Percentiles rank a stretch among this genome's conserved stretches.
These are phyloP conservation scores for Tachycineta bicolor DNA, from an alignment of 2,113 vertebrate species.

Conservation along the genomic window DNA sequence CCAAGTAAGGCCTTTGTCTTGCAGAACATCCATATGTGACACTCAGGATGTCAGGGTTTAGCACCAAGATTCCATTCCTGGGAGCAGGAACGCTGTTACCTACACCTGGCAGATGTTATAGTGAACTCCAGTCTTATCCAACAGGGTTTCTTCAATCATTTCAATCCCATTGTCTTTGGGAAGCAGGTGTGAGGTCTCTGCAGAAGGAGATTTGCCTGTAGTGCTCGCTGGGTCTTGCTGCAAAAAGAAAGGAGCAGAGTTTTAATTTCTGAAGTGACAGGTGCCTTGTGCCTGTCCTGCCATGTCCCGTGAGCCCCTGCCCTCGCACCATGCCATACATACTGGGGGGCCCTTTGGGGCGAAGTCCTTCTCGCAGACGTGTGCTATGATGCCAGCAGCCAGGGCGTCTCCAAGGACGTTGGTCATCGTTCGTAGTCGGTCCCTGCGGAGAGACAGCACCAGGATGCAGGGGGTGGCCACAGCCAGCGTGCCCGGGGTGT, in stretches of 20 bases:
- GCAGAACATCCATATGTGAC: background rate
- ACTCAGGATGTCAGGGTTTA: background rate
- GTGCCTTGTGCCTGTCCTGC: background rate
- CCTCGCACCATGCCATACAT: fast-evolving
- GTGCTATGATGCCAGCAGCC: constrained; percentile 85
- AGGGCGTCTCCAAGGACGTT: constrained; percentile 85
- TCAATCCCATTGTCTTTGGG: constrained; percentile 73
- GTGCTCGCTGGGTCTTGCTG: constrained; percentile 75
- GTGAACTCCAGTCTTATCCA: constrained; percentile 72
- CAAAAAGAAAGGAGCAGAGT: background rate
- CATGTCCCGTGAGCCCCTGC: fast-evolving
- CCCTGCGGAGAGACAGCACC: constrained; percentile 56
- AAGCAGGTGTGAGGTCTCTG: constrained; percentile 63
- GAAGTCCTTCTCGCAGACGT: constrained; percentile 84
- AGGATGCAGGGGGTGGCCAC: background rate
- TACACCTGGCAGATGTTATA: constrained; percentile 86
- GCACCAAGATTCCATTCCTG: background rate
- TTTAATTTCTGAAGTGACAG: background rate
- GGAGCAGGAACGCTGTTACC: background rate
- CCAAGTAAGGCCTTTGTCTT: background rate
- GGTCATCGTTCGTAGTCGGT: constrained; percentile 86
- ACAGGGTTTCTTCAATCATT: constrained; percentile 49
- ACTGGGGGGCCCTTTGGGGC: constrained; percentile 44
- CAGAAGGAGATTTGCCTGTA: constrained; percentile 54
- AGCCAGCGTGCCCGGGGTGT: fast-evolving